Base-by-base conservation (phyloP, 2,888 invertebrate genomes). In the Chironomus tentans region DNA sequence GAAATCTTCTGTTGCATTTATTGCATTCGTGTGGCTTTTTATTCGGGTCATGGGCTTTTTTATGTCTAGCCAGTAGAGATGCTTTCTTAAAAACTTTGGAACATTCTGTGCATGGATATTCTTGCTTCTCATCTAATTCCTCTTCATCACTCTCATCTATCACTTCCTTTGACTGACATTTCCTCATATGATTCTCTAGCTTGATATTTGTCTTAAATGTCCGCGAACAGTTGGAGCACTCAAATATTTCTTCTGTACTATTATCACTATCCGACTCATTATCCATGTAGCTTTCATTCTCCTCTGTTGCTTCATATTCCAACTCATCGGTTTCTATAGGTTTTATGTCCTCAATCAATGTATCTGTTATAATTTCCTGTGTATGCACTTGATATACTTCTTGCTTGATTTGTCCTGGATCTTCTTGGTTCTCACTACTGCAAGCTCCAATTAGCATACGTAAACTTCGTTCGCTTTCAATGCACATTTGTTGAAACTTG, bases 401-500 rank as follows among this genome's bases (percentile, higher is more conserved):
- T 13, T 12, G 65, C 4, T 24, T 47, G n/a, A 56, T 24, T 22
- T 18, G 4, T 48, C 13, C 70, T 50, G 70, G 22, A 70, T 70
- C 70, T 46, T 73, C 62, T 1, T 38, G 28, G 3, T 73, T 56
- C 24, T 68, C n/a, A 10, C 12, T 10, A 4, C 3, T 38, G 7
- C 28, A 68, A 2, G 24, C 15, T 28, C 46, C 50, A 46, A 73
- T 65, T 38, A 65, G 6, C 21, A 62, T 73, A 12, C 84, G 80
- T 28, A 87, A 78, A 3, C 80, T 79, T 69, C 78, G 79, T 79
- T 87, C 86, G 3, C 85, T 84, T 70, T 82, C 81, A 78, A 86
- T 84, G 78, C 85, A 86, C 79, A 84, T 82, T 76, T 82, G 80
- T 78, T 86, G 86, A 79, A 87, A 87, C 65, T 82, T 80, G 79